Evolutionary conservation across 2,888 invertebrate genomes (phyloP), one percentile per base, ranked within the genome.

Genomic region (Globia sparganii): DNA sequence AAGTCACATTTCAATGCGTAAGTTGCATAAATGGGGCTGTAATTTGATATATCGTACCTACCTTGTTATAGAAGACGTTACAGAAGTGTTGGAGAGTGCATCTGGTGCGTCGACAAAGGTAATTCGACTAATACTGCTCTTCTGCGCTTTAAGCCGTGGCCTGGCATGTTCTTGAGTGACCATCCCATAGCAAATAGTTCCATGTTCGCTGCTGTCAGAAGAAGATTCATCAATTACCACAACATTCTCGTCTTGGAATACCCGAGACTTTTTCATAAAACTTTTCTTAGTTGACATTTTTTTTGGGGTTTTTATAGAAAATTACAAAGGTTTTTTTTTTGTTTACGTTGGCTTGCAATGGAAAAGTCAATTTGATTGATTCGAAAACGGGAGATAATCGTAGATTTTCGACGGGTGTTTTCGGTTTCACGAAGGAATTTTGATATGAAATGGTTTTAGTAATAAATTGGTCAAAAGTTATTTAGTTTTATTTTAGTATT

Each of bases 21-120:
- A 11, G 13, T 40, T 13, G 40, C 40, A 13, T 40, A 13, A 40
- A 13, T 13, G 2, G 21, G 49, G 49, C 21, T 49, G 8, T 53
- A 56, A 28, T 28, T 15, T 15, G 15, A 15, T 58, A 28, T 28
- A 9, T 0, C 8, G 5, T 77, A 92, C 92, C 89, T 77, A 92
- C 92, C 89, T 89, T 25, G 81, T 77, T 0, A 92, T 88, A 0
- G 92, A 91, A 0, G 89, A 87, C 1, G 87, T 68, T 0, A 92
- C 11, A 0, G 90, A 91, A 0, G 76, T 71, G 18, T 79, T 76
- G 0, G 90, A 90, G 0, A 85, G 2, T 9, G 85, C 84, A 0
- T 86, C 83, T 5, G 37, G 15, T 0, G 15, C 2, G 6, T 76
- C 31, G 0, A 25, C 5, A 4, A 15, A 2, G 2, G 37, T n/a